Evolutionary conservation across 2,888 invertebrate species (phyloP).

Genomic region (Mayetiola destructor): DNA sequence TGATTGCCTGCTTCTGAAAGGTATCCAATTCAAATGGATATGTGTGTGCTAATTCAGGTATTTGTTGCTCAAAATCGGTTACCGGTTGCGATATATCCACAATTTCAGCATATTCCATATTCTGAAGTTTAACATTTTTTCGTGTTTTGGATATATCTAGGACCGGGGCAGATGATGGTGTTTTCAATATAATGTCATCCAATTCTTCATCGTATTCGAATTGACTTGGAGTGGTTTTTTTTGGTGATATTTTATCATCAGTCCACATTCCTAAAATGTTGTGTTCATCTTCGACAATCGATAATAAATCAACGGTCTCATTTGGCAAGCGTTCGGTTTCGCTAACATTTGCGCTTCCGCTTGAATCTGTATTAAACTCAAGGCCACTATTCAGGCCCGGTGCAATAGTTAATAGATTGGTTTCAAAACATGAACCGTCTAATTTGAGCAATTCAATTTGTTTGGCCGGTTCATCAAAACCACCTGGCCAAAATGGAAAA

Average conservation of each 20-base stretch:
- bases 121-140: conserved; percentile 36
- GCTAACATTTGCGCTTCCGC: not conserved
- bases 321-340: no score
- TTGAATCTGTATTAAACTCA: conserved; percentile 32
- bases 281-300: conserved; percentile 28
- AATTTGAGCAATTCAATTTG: conserved; percentile 35
- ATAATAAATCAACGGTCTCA: conserved; percentile 28
- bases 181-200: conserved; percentile 14
- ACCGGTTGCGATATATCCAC: conserved; percentile 71
- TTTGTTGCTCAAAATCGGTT: conserved; percentile 59
- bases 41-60: conserved; percentile 70
- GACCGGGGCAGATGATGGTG: conserved; percentile 42
- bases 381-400: conserved; percentile 52
- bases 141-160: conserved; percentile 49
- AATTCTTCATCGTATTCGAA: not conserved
- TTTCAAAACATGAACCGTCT: conserved; percentile 34
- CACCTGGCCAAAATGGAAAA: conserved; percentile 79
- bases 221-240: not conserved
- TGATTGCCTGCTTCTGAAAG: conserved; percentile 93
- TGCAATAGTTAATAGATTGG: conserved; percentile 41
- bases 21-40: conserved; percentile 88
- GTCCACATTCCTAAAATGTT: conserved; percentile 30
- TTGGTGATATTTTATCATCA: conserved; percentile 17
- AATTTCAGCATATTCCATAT: conserved; percentile 64
- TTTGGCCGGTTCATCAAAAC: conserved; percentile 46